Evolutionary conservation across 2,888 invertebrate species (phyloP).

Genomic region (Oscheius onirici): DNA sequence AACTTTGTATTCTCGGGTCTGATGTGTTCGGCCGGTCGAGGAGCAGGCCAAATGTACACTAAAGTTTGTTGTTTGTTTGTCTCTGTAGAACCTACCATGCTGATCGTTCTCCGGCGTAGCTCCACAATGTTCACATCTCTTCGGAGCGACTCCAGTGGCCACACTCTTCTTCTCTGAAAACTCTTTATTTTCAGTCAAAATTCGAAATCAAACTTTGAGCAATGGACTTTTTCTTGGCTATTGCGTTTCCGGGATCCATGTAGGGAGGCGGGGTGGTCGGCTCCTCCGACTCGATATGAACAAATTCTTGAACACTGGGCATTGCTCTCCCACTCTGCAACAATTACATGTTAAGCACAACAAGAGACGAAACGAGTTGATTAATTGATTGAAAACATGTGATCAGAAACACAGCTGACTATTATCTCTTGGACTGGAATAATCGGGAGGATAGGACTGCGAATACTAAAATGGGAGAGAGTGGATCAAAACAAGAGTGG

Average conservation of each 20-base stretch:
- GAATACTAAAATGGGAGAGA: too few relatives aligned
- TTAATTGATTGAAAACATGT: too few relatives aligned
- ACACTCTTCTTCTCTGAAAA: slow-evolving; percentile 25
- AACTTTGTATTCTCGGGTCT: slow-evolving; percentile 53
- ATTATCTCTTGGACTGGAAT: too few relatives aligned
- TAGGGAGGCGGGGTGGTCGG: slow-evolving; percentile 50
- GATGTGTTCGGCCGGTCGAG: slow-evolving; percentile 54
- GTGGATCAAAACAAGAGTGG: too few relatives aligned
- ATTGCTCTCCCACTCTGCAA: background rate
- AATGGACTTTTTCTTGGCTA: slow-evolving; percentile 44
- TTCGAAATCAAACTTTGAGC: slow-evolving; percentile 8
- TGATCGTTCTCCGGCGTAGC: background rate
- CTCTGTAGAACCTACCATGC: background rate
- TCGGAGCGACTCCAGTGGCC: slow-evolving; percentile 11
- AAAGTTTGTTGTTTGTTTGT: background rate
- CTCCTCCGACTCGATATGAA: slow-evolving; percentile 29
- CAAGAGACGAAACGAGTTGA: too few relatives aligned
- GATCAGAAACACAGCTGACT: too few relatives aligned
- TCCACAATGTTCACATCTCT: slow-evolving; percentile 26
- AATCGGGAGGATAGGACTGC: too few relatives aligned
- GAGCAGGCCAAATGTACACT: slow-evolving; percentile 55
- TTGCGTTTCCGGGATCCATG: slow-evolving; percentile 53
- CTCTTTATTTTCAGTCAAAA: background rate
- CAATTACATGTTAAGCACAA: too few relatives aligned
- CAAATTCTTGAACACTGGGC: slow-evolving; percentile 5